Evolutionary conservation across 2,113 vertebrate genomes (phyloP).

Genomic region (Colistium nudipinnis): DNA sequence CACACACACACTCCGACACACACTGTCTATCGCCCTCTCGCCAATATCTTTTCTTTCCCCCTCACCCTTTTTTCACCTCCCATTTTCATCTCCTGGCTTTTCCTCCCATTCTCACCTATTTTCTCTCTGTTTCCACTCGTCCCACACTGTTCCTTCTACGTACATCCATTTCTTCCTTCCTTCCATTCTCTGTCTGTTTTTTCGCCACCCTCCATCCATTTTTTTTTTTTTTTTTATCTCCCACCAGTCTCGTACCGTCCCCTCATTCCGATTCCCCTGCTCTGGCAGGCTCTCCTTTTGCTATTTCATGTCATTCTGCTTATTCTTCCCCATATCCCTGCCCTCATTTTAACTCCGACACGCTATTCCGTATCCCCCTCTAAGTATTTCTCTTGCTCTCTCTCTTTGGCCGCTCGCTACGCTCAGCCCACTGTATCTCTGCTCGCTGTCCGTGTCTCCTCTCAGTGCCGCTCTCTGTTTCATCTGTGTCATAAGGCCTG

Average conservation of each 20-base stretch:
- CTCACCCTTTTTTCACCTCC: slow-evolving; percentile 42
- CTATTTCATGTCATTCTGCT: slow-evolving; percentile 24
- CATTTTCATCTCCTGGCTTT: slow-evolving; percentile 12
- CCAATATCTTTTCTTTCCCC: slow-evolving; percentile 37
- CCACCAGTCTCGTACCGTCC: slow-evolving; percentile 35
- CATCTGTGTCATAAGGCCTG: slow-evolving; percentile 68
- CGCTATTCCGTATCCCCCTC: slow-evolving; percentile 1
- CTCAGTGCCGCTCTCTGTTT: slow-evolving; percentile 53
- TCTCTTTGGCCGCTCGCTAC: slow-evolving; percentile 24
- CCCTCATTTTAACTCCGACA: slow-evolving; percentile 28
- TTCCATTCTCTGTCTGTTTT: slow-evolving; percentile 12
- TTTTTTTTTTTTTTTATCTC: slow-evolving; percentile 59
- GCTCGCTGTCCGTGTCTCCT: slow-evolving; percentile 41
- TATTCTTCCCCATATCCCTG: slow-evolving; percentile 2
- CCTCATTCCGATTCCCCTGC: slow-evolving; percentile 14
- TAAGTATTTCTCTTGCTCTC: slow-evolving; percentile 19
- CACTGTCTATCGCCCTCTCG: neutral
- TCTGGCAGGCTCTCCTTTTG: slow-evolving; percentile 12
- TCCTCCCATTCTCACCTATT: slow-evolving; percentile 35
- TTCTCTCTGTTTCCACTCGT: slow-evolving; percentile 12
- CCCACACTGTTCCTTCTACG: slow-evolving; percentile 20
- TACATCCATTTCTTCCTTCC: slow-evolving; percentile 33
- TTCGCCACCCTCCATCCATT: slow-evolving; percentile 42
- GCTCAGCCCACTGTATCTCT: slow-evolving; percentile 42
- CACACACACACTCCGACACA: neutral